phyloP scores from a whole-genome alignment of 1,140 invertebrate genomes.

The Antheraea mylitta region DNA sequence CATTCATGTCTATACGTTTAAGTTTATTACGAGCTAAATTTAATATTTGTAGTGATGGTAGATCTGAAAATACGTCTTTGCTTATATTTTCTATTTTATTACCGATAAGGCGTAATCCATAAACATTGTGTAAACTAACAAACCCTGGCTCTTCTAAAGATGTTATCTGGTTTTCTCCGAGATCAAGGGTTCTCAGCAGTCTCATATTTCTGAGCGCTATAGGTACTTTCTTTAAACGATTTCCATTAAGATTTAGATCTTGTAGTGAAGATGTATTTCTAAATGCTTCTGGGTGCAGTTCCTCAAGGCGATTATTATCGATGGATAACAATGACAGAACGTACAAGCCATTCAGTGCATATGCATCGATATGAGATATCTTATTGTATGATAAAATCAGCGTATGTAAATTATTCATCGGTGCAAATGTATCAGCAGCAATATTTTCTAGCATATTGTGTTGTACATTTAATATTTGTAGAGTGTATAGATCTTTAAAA shows the following conservation, averaged over 20 bases:
- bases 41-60: slow-evolving; percentile 91
- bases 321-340: slow-evolving; percentile 88
- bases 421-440: slow-evolving; percentile 88
- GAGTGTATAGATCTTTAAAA: slow-evolving; percentile 89
- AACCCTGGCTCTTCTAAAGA: slow-evolving; percentile 89
- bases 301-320: slow-evolving; percentile 88
- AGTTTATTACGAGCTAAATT: slow-evolving; percentile 94
- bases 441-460: slow-evolving; percentile 90
- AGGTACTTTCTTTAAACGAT: slow-evolving; percentile 89
- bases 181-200: slow-evolving; percentile 88
- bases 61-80: slow-evolving; percentile 87
- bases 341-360: slow-evolving; percentile 88
- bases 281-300: slow-evolving; percentile 89
- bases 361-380: slow-evolving; percentile 86
- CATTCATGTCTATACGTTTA: slow-evolving; percentile 87
- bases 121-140: slow-evolving; percentile 87
- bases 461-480: slow-evolving; percentile 90
- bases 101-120: slow-evolving; percentile 91
- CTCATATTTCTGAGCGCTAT: slow-evolving; percentile 86
- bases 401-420: slow-evolving; percentile 91
- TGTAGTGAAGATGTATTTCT: slow-evolving; percentile 89
- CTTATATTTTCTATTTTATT: slow-evolving; percentile 93
- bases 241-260: slow-evolving; percentile 92
- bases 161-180: slow-evolving; percentile 90
- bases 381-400: slow-evolving; percentile 89